Conservation (phyloP, 2,888 invertebrate genomes). For the Ditylenchus weischeri region DNA sequence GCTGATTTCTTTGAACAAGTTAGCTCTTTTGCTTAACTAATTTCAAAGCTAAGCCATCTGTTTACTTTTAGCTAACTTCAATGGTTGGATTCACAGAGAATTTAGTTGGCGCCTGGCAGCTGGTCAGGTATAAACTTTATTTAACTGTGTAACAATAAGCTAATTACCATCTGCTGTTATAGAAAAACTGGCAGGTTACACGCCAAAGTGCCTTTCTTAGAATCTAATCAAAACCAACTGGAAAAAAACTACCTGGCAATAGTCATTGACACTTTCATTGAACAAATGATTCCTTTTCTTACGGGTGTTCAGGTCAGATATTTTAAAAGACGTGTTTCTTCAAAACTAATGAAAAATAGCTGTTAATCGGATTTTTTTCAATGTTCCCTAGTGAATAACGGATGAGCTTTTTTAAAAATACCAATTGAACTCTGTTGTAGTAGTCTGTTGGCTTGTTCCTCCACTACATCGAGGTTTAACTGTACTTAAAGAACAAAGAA, state of each 20-base stretch:
- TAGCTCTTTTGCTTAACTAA: neutral
- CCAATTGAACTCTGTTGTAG: too few relatives aligned
- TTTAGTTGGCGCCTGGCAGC: conserved; percentile 56
- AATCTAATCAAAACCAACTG: conserved; percentile 53
- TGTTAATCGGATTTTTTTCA: too few relatives aligned
- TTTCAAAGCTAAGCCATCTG: too few relatives aligned
- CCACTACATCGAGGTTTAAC: too few relatives aligned
- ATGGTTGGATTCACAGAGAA: conserved; percentile 58
- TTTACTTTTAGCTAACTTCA: conserved; percentile 45
- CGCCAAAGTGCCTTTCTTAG: conserved; percentile 48
- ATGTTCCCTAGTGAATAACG: too few relatives aligned
- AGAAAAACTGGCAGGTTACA: conserved; percentile 55
- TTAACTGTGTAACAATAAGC: too few relatives aligned
- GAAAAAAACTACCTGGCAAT: conserved; percentile 56
- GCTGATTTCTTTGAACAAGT: conserved; percentile 56
- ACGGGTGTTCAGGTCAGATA: conserved; percentile 52
- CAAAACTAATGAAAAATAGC: too few relatives aligned
- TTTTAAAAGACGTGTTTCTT: neutral
- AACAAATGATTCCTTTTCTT: conserved; percentile 49
- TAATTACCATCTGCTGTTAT: too few relatives aligned
- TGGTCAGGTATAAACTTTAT: conserved; percentile 31
- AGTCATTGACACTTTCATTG: conserved; percentile 49
- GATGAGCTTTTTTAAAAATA: conserved; percentile 1
- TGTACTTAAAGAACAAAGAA: too few relatives aligned
- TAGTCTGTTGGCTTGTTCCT: too few relatives aligned